Evolutionary conservation across 2,888 invertebrate species (phyloP), one percentile per base, ranked within the genome.

Genomic region (Petrolisthes manimaculis): DNA sequence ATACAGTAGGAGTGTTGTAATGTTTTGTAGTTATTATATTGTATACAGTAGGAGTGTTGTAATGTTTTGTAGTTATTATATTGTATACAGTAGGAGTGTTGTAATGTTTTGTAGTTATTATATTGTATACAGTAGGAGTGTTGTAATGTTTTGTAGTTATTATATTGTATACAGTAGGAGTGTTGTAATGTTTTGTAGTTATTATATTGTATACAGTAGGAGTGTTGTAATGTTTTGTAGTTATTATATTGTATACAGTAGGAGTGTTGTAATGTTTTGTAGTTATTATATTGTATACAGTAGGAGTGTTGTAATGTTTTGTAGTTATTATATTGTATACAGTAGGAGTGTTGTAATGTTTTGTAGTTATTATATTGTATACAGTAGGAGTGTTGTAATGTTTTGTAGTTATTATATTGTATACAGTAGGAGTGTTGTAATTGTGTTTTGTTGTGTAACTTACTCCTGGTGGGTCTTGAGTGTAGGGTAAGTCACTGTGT

Each of bases 401-500:
- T n/a, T n/a, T 37, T 37, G 37, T 2, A 37, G 37, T 37, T 37
- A 37, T 37, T 2, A 37, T 37, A 37, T 37, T 37, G n/a, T 37
- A 37, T 37, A 37, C 37, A 37, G 37, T 37, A 2, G 1, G 37
- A 37, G 37, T 37, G 37, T 1, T 67, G n/a, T 67, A 67, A 37
- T 37, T n/a, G n/a, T n/a, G n/a, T n/a, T n/a, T n/a, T n/a, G n/a
- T n/a, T n/a, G n/a, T n/a, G n/a, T n/a, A n/a, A 87, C 87, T 78
- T 92, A 94, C 95, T 91, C 96, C 95, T 0, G 96, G 96, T 90
- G 95, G 95, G 92, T 96, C 95, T 91, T 95, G 95, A 92, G 96
- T 96, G 92, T 96, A 96, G 0, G 96, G 96, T 86, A 96, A 93
- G 92, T 96, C 96, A 0, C 95, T 95, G 92, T 96, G 96, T 92